phyloP scores from a whole-genome alignment of 2,113 vertebrate genomes.

The Prunella fulvescens region DNA sequence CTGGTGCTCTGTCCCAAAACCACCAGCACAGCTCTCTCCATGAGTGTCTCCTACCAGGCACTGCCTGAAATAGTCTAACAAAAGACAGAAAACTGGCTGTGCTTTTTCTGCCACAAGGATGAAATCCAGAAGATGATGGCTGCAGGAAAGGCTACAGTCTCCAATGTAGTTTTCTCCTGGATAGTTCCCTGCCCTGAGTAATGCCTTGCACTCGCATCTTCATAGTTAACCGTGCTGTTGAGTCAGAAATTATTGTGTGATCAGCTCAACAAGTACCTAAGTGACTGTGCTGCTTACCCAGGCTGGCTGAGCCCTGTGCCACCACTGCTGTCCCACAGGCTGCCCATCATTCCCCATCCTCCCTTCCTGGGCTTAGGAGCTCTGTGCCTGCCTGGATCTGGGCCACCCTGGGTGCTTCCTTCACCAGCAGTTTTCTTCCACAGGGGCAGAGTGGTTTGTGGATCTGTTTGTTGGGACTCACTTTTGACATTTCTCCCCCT shows the following conservation, averaged over 20 bases:
- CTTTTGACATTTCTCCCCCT: background rate
- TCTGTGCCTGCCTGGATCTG: background rate
- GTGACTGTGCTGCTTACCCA: background rate
- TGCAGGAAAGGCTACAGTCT: background rate
- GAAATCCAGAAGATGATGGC: background rate
- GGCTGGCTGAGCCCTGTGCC: background rate
- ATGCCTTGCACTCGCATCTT: background rate
- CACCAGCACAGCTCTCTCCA: background rate
- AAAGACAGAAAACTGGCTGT: background rate
- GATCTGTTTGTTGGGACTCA: background rate
- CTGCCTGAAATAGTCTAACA: background rate
- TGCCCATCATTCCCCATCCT: background rate
- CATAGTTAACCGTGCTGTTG: background rate
- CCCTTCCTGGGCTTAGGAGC: rapidly evolving
- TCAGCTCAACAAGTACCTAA: background rate
- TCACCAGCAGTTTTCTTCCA: background rate
- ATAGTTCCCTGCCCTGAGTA: background rate
- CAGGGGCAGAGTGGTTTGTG: background rate
- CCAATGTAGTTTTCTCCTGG: background rate
- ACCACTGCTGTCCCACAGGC: background rate
- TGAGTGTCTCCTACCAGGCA: background rate
- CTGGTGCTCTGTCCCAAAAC: background rate
- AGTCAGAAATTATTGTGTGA: background rate
- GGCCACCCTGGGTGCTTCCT: background rate
- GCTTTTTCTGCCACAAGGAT: background rate